Evolutionary conservation across 2,888 invertebrate species (phyloP).

Genomic region (Allolobophora icterica): DNA sequence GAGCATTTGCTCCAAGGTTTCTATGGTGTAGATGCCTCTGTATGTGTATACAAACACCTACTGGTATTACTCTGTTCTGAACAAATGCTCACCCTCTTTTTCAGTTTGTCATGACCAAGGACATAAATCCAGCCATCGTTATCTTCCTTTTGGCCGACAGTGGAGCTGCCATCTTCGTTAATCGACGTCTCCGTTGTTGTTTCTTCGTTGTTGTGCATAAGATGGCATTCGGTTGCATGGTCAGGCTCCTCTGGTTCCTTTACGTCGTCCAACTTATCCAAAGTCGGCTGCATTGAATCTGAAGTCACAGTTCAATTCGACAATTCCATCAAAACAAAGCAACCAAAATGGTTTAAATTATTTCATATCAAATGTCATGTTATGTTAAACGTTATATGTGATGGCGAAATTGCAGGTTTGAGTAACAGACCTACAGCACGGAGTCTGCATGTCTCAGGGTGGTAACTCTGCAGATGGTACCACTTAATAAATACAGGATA

Average conservation of each 20-base stretch:
- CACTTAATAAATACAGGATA: no score
- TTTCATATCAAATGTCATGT: neutral
- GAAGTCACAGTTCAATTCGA: neutral
- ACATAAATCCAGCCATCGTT: conserved; percentile 76
- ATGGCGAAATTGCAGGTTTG: no score
- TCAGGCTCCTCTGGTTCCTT: conserved; percentile 22
- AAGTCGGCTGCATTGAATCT: neutral
- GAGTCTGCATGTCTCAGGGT: no score
- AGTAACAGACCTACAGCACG: no score
- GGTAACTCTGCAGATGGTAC: no score
- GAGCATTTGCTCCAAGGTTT: no score
- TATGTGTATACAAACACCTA: no score
- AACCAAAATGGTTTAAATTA: neutral
- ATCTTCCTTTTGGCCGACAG: conserved; percentile 32
- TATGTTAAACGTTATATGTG: no score
- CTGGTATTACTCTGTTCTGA: neutral
- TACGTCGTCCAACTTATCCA: neutral
- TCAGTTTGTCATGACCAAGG: conserved; percentile 78
- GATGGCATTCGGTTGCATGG: neutral
- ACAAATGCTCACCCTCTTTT: conserved; percentile 67
- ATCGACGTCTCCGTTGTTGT: conserved; percentile 46
- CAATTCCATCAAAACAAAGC: neutral
- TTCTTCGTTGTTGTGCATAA: conserved; percentile 29
- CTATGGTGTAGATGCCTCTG: no score
- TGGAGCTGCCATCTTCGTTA: neutral